Conservation (phyloP, 92 coral and sea anemone species). For the Blastomussa wellsi region DNA sequence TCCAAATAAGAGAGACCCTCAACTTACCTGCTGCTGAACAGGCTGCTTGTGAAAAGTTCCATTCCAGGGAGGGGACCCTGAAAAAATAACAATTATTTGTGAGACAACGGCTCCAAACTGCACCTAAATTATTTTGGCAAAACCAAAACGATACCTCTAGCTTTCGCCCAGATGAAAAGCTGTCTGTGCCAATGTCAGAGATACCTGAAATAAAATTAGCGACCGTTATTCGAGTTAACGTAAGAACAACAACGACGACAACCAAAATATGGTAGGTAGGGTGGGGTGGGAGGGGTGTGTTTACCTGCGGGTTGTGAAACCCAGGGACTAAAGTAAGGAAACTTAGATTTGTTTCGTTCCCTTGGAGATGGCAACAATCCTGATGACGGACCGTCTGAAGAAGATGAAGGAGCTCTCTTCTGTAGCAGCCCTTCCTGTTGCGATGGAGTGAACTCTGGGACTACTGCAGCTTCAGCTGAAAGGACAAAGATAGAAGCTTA, state of each 20-base stretch:
- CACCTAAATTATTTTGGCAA: not conserved
- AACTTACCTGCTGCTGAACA: conserved; percentile 87
- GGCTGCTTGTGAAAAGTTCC: conserved; percentile 90
- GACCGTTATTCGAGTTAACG: not conserved
- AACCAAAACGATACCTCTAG: conserved; percentile 39
- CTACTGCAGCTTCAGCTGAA: conserved; percentile 30
- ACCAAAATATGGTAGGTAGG: not conserved
- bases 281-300: not conserved
- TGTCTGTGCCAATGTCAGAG: conserved; percentile 72
- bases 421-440: conserved; percentile 59
- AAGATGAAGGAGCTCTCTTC: conserved; percentile 39
- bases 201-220: conserved; percentile 51
- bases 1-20: too few relatives aligned
- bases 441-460: conserved; percentile 42
- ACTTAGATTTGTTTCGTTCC: conserved; percentile 64
- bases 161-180: conserved; percentile 48
- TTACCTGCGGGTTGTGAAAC: conserved; percentile 78
- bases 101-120: not conserved
- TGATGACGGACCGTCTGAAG: conserved; percentile 36
- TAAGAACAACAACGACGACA: not conserved
- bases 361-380: conserved; percentile 59
- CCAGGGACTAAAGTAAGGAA: conserved; percentile 86
- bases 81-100: not conserved
- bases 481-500: not conserved
- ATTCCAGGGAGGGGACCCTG: conserved; percentile 88